phyloP scores from a whole-genome alignment of 2,797 vertebrate species.

The Hylomyscus alleni region DNA sequence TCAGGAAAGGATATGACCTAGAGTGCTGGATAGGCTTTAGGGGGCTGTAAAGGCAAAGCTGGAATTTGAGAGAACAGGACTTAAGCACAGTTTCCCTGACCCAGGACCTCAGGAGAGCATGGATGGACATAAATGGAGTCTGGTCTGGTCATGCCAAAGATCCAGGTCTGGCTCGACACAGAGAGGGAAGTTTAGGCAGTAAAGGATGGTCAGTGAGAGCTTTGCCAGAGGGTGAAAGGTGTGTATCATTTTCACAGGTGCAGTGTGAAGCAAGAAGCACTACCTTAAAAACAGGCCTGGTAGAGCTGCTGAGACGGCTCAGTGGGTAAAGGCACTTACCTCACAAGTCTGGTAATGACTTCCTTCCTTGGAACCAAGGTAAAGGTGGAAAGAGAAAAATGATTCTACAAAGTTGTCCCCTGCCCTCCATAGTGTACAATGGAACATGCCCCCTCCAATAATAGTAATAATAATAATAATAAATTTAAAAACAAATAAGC shows the following conservation, averaged over 20 bases:
- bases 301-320: too few species aligned
- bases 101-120: background rate
- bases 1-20: background rate
- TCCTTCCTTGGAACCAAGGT: background rate
- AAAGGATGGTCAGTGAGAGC: background rate
- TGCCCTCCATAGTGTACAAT: background rate
- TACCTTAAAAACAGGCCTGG: background rate
- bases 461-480: background rate
- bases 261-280: background rate
- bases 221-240: too few species aligned
- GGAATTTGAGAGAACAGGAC: background rate
- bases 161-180: background rate
- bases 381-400: background rate
- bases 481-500: background rate
- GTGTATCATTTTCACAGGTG: too few species aligned
- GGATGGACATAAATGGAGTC: background rate
- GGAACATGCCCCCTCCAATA: background rate
- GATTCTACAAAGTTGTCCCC: background rate
- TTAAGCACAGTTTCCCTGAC: background rate
- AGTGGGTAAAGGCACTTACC: background rate
- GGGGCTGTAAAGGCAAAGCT: background rate
- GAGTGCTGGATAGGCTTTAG: background rate
- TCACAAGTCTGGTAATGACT: background rate
- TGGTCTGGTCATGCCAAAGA: background rate
- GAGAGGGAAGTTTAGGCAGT: too few species aligned